A percentile compares a stretch with the other conserved stretches of the same genome.
Conservation (phyloP, 2,113 vertebrate species). For the Grammomys dolichurus region DNA sequence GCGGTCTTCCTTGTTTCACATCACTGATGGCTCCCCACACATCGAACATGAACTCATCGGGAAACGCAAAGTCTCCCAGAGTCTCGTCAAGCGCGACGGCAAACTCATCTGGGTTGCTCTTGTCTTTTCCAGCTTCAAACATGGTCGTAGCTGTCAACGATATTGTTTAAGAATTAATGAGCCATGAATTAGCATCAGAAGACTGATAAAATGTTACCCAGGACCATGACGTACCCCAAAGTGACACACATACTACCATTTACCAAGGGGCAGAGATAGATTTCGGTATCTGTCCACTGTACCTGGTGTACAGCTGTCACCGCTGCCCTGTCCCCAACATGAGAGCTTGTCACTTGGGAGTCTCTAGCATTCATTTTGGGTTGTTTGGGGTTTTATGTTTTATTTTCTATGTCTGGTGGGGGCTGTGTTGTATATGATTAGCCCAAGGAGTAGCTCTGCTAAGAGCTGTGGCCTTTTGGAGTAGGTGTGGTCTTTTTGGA, state of each 20-base stretch:
- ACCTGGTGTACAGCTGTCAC: background rate
- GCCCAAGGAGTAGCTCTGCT: no score
- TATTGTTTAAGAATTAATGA: conserved; percentile 3
- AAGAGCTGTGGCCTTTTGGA: no score
- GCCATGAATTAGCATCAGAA: background rate
- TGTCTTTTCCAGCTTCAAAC: conserved; percentile 97
- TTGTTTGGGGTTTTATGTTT: no score
- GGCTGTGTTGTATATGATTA: no score
- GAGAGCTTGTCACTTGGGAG: background rate
- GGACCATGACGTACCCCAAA: background rate
- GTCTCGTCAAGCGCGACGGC: conserved; percentile 94
- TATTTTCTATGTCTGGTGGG: no score
- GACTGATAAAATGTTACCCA: background rate
- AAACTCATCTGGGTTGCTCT: conserved; percentile 96
- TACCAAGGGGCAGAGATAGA: background rate
- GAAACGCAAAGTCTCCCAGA: conserved; percentile 98
- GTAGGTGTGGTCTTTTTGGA: no score
- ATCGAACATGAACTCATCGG: conserved; percentile 97
- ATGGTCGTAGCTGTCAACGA: conserved; percentile 93
- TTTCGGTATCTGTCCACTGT: background rate
- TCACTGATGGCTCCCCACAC: conserved; percentile 98
- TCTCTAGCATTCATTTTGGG: background rate
- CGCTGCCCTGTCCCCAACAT: background rate
- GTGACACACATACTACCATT: background rate
- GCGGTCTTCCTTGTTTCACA: conserved; percentile 89